A percentile compares a stretch with the other conserved stretches of the same genome.
Evolutionary conservation across 53 echinoderm and acorn worm species (phyloP).

Genomic region (Holothuria scabra): DNA sequence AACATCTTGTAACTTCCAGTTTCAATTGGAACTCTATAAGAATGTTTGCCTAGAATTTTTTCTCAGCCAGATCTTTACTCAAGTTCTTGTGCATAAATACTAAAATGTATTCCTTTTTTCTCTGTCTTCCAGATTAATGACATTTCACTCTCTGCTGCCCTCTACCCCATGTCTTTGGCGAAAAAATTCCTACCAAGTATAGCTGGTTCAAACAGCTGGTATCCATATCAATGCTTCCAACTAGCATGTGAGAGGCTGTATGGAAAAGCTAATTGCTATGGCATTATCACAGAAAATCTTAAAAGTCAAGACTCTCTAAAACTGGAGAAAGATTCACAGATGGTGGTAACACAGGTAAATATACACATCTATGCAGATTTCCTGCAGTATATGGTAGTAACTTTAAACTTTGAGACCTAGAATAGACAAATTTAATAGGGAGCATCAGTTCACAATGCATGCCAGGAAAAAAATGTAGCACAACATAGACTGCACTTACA

Average conservation of each 20-base stretch:
- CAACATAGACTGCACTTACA: no score
- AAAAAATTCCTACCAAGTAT: conserved; percentile 78
- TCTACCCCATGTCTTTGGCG: conserved; percentile 84
- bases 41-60: no score
- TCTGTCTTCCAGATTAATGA: conserved; percentile 63
- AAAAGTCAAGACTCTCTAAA: conserved; percentile 53
- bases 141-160: conserved; percentile 71
- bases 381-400: no score
- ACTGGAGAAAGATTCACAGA: conserved; percentile 52
- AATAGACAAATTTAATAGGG: no score
- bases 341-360: conserved; percentile 87
- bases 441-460: no score
- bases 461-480: no score
- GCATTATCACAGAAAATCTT: conserved; percentile 60
- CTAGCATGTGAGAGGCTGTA: conserved; percentile 89
- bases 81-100: background rate
- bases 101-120: background rate
- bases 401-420: no score
- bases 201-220: conserved; percentile 78
- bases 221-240: conserved; percentile 81
- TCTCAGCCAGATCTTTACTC: no score
- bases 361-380: background rate
- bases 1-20: no score
- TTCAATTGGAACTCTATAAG: no score
- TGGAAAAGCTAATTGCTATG: conserved; percentile 74